Percentiles rank a stretch among this genome's conserved stretches.
These are phyloP conservation scores for Paedocypris micromegethes DNA, from an alignment of 2,797 vertebrate species.

Conservation along the genomic window DNA sequence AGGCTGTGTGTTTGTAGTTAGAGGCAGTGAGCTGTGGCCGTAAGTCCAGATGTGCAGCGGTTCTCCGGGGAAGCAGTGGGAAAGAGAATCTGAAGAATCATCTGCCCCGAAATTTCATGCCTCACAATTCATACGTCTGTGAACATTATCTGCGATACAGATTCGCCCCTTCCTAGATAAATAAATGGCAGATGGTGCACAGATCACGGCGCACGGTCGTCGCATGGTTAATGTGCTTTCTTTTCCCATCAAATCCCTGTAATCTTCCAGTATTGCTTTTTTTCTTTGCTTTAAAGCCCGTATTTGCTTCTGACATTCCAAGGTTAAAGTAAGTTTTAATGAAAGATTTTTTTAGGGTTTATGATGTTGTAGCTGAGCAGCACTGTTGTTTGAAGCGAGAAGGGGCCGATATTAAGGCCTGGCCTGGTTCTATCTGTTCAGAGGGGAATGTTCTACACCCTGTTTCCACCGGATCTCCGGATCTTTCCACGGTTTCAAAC, in stretches of 20 bases:
- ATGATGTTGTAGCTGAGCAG: too few relatives aligned
- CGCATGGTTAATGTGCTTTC: constrained; percentile 28
- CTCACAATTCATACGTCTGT: constrained; percentile 49
- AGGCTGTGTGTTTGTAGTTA: constrained; percentile 13
- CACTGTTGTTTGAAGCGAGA: too few relatives aligned
- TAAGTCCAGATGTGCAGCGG: constrained; percentile 42
- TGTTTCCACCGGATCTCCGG: too few relatives aligned
- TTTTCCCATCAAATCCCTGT: constrained; percentile 11
- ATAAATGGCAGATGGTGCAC: constrained; percentile 49
- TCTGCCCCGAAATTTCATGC: constrained; percentile 46
- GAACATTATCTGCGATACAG: constrained; percentile 38
- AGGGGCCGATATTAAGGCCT: too few relatives aligned
- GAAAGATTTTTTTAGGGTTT: background rate
- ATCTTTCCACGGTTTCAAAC: too few relatives aligned
- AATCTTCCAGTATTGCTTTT: constrained; percentile 5
- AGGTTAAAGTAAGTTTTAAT: background rate
- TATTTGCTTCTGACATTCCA: constrained; percentile 12
- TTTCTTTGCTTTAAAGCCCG: constrained; percentile 2
- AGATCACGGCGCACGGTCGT: constrained; percentile 31
- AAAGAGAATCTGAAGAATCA: constrained; percentile 43
- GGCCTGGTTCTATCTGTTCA: too few relatives aligned
- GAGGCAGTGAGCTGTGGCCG: constrained; percentile 11
- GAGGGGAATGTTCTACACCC: too few relatives aligned
- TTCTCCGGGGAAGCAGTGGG: constrained; percentile 40
- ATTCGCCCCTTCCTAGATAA: constrained; percentile 38